phyloP scores from a whole-genome alignment of 2,797 vertebrate genomes.

The Poeciliopsis presidionis region DNA sequence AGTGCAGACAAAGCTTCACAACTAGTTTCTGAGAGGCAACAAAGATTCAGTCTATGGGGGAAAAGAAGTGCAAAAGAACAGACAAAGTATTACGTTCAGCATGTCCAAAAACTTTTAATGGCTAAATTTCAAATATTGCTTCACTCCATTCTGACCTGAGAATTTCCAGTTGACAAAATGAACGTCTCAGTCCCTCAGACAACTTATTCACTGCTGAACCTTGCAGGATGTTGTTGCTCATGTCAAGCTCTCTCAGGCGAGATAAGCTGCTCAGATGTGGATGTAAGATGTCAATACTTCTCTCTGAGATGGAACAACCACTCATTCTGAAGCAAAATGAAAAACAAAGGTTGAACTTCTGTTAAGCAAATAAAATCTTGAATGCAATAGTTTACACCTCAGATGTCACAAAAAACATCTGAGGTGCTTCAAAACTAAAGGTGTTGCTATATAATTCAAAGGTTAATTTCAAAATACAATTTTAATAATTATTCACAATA shows the following conservation, averaged over 20 bases:
- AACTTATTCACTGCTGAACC: slow-evolving; percentile 2
- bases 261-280: background rate
- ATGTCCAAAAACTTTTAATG: background rate
- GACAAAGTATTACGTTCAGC: background rate
- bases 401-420: no score
- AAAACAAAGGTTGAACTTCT: background rate
- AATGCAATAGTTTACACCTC: background rate
- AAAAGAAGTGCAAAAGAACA: background rate
- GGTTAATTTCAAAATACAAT: no score
- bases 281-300: background rate
- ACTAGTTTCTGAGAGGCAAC: background rate
- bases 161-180: slow-evolving; percentile 12
- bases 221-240: slow-evolving; percentile 15
- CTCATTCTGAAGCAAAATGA: slow-evolving; percentile 1
- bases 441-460: background rate
- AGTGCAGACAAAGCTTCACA: background rate
- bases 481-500: no score
- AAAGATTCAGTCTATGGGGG: slow-evolving; percentile 8
- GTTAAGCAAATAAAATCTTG: background rate
- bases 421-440: background rate
- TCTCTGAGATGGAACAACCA: background rate
- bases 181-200: background rate
- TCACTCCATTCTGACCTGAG: slow-evolving; percentile 9
- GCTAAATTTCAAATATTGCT: background rate
- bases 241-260: slow-evolving; percentile 12